Percentiles rank a stretch among this genome's conserved stretches.
Conservation (phyloP, 1,140 invertebrate species). For the Bombus sylvicola region DNA sequence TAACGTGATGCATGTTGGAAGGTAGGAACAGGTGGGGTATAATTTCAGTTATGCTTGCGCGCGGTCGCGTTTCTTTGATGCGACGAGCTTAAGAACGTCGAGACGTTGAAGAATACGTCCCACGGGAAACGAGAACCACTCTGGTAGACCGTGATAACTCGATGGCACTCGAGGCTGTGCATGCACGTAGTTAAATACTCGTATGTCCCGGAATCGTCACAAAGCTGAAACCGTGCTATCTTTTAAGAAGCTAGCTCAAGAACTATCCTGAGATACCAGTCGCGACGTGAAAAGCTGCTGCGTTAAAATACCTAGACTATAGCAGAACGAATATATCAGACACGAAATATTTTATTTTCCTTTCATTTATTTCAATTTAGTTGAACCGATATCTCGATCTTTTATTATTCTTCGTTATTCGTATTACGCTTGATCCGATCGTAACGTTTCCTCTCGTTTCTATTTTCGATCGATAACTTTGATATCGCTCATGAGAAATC, state of each 20-base stretch:
- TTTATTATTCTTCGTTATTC: neutral
- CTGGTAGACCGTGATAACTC: conserved; percentile 1
- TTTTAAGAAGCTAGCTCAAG: neutral
- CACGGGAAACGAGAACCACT: neutral
- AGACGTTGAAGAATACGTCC: neutral
- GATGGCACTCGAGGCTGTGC: neutral
- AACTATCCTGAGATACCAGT: neutral
- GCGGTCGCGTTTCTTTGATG: neutral
- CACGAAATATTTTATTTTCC: too few relatives aligned
- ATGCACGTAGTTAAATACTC: neutral
- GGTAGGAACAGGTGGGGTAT: neutral
- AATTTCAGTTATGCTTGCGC: neutral
- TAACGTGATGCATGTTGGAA: too few relatives aligned
- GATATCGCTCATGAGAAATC: too few relatives aligned
- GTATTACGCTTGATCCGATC: too few relatives aligned
- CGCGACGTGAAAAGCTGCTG: neutral
- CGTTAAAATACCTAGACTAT: neutral
- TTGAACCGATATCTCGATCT: too few relatives aligned
- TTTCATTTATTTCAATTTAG: too few relatives aligned
- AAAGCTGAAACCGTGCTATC: neutral
- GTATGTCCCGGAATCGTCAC: neutral
- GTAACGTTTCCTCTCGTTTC: too few relatives aligned
- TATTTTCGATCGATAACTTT: neutral
- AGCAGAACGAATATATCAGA: too few relatives aligned
- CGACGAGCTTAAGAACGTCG: neutral